These are phyloP conservation scores for Coptotermes formosanus DNA, from an alignment of 1,140 invertebrate genomes.

Conservation along the genomic window DNA sequence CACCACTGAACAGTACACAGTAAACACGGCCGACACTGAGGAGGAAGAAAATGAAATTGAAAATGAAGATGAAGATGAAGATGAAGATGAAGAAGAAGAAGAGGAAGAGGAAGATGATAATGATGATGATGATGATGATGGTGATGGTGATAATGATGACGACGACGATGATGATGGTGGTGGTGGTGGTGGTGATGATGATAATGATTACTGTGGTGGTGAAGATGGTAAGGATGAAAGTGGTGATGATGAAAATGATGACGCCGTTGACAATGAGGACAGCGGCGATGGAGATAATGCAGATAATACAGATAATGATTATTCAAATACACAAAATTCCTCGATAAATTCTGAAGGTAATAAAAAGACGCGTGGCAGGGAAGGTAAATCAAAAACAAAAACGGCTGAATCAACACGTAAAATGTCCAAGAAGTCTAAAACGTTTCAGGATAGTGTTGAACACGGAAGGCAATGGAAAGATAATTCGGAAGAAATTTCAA, in stretches of 20 bases:
- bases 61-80: not conserved
- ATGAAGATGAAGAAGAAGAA: not conserved
- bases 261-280: not conserved
- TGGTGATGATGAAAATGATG: not conserved
- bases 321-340: too few species aligned
- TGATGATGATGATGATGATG: not conserved
- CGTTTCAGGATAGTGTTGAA: not conserved
- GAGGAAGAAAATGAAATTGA: not conserved
- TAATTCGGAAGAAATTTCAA: not conserved
- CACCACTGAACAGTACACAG: not conserved
- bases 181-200: not conserved
- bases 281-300: not conserved
- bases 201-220: not conserved
- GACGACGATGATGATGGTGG: not conserved
- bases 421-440: not conserved
- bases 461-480: not conserved
- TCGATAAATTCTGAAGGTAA: not conserved
- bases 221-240: not conserved
- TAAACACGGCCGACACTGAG: not conserved
- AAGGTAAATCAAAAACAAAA: not conserved
- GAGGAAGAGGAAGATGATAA: not conserved
- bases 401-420: too few species aligned
- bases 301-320: too few species aligned
- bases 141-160: conserved; percentile 12
- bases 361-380: not conserved